These are phyloP conservation scores for Micronycteris hirsuta DNA, from an alignment of 2,113 vertebrate genomes.

Conservation along the genomic window DNA sequence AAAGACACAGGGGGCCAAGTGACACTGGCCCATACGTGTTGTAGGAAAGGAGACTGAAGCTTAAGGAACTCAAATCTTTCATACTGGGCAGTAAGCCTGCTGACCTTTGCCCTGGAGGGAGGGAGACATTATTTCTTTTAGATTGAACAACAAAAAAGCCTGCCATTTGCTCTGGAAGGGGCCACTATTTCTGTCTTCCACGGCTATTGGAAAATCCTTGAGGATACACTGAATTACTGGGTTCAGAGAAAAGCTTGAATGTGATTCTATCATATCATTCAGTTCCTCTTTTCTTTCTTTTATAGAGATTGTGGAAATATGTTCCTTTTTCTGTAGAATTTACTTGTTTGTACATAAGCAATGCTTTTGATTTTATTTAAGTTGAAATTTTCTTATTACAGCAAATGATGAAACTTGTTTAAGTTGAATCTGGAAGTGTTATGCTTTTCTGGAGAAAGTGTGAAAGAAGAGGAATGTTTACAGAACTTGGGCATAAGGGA, in stretches of 20 bases:
- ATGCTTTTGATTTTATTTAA: slow-evolving; percentile 6
- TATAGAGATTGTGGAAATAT: neutral
- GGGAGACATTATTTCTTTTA: neutral
- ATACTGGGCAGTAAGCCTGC: neutral
- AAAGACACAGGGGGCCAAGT: neutral
- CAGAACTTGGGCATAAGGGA: neutral
- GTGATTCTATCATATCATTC: neutral
- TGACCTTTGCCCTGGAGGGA: neutral
- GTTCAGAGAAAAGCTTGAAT: neutral
- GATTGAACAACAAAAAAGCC: neutral
- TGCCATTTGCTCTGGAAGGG: neutral
- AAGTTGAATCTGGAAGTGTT: neutral
- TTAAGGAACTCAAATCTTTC: neutral
- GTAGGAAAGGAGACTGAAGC: neutral
- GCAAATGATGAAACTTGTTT: neutral
- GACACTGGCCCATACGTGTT: neutral
- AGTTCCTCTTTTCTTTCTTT: neutral
- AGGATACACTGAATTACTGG: neutral
- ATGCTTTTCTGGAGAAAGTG: slow-evolving; percentile 39
- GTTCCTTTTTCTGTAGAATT: neutral
- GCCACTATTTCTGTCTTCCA: neutral
- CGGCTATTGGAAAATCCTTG: neutral
- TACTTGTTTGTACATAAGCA: neutral
- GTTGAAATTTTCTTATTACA: slow-evolving; percentile 31
- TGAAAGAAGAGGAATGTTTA: slow-evolving; percentile 11